phyloP scores from a whole-genome alignment of 1,140 invertebrate species.

The Reticulitermes speratus region DNA sequence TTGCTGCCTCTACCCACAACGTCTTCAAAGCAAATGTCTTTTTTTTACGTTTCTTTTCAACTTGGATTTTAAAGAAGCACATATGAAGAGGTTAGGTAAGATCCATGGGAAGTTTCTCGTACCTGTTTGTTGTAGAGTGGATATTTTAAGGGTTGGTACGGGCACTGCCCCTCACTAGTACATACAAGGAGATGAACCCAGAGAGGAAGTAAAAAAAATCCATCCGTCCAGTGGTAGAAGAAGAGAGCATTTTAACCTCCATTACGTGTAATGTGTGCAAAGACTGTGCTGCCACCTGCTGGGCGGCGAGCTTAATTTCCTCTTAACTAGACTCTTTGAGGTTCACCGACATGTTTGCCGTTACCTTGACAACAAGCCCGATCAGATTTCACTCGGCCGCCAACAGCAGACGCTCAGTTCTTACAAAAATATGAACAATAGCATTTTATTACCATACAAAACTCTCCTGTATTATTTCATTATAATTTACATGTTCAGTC shows the following conservation, averaged over 20 bases:
- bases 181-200: neutral
- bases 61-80: neutral
- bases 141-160: neutral
- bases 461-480: too few species aligned
- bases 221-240: slow-evolving; percentile 1
- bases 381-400: slow-evolving; percentile 4
- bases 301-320: neutral
- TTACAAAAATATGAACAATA: neutral
- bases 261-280: slow-evolving; percentile 16
- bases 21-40: neutral
- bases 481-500: too few species aligned
- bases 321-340: slow-evolving; percentile 19
- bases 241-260: slow-evolving; percentile 14
- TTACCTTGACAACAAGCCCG: neutral
- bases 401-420: neutral
- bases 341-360: slow-evolving; percentile 8
- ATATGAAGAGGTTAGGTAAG: neutral
- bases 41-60: slow-evolving; percentile 9
- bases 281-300: slow-evolving; percentile 2
- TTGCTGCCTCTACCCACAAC: neutral
- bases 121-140: slow-evolving; percentile 11
- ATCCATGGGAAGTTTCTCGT: neutral
- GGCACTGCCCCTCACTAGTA: neutral
- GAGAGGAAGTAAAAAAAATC: neutral
- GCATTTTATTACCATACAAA: too few species aligned